Evolutionary conservation across 2,113 vertebrate genomes (phyloP), one percentile per base, ranked within the genome.

Genomic region (Platichthys stellatus): DNA sequence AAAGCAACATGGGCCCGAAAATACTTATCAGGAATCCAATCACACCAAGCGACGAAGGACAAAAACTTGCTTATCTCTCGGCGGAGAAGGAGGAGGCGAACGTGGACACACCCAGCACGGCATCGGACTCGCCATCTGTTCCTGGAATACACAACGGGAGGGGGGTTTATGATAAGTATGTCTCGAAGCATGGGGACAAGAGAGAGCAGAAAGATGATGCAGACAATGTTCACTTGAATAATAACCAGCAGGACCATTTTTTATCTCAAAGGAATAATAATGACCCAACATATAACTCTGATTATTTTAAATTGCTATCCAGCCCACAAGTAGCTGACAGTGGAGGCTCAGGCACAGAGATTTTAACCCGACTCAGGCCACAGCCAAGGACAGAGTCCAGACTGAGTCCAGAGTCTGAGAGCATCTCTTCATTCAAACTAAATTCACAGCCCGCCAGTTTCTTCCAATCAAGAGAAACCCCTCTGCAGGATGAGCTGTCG

Each of bases 1-100:
- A 78, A 72, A 90, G 63, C 61, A 92, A 81, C 72, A 7, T 63
- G 15, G 91, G 88, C 2, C 89, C 90, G 9, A 92, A 88, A 88
- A 89, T 93, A 76, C 83, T 89, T 24, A 82, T 87, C 24, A 78
- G 87, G 61, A 91, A 88, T 69, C 78, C 89, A 54, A 61, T 80
- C 45, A 51, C 21, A 5, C 17, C 80, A 2, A 62, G 47, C 5
- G 63, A 91, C 51, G 89, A 84, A 74, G 80, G 51, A 79, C 76
- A 67, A 40, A 77, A 78, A 65, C 23, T 71, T 70, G 17, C 20
- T 26, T 49, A 64, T 5, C 56, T 54, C 23, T 53, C 40, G 18
- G 56, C 14, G 1, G 80, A 82, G n/a, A 81, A 72, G 51, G 58
- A 81, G 0, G 62, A 54, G 26, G 60, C 84, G 12, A 26, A 59